phyloP scores from a whole-genome alignment of 2,888 invertebrate genomes.

The Myopa testacea region DNA sequence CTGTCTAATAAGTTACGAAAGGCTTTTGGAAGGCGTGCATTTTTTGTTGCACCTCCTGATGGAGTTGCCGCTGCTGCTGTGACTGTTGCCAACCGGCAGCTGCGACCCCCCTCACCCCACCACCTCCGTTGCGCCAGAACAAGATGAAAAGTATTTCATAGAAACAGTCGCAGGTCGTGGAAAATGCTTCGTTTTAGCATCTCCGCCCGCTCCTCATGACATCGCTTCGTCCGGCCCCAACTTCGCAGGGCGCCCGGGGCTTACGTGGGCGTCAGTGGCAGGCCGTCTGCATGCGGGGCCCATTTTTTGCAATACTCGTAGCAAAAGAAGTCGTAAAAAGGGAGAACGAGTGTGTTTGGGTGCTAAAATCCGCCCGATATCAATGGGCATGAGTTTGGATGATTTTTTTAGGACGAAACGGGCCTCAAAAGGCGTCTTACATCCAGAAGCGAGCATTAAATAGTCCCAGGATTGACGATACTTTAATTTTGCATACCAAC shows the following conservation, averaged over 20 bases:
- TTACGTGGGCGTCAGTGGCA: slow-evolving; percentile 11
- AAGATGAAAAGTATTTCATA: slow-evolving; percentile 13
- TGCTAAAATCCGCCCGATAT: not conserved
- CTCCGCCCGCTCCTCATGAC: slow-evolving; percentile 25
- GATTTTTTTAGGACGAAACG: no score
- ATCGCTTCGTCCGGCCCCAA: slow-evolving; percentile 48
- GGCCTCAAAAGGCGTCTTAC: no score
- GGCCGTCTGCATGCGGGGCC: not conserved
- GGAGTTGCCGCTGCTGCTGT: slow-evolving; percentile 34
- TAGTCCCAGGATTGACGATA: no score
- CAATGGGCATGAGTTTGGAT: no score
- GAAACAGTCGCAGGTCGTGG: not conserved
- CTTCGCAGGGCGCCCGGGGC: slow-evolving; percentile 57
- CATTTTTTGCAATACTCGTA: not conserved
- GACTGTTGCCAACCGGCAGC: slow-evolving; percentile 37
- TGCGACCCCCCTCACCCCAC: slow-evolving; percentile 11
- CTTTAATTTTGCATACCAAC: no score
- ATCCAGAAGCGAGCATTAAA: no score
- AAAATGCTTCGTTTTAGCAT: slow-evolving; percentile 1
- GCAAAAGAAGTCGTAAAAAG: not conserved
- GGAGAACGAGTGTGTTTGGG: not conserved
- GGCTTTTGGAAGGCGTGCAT: slow-evolving; percentile 21
- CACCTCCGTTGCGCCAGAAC: not conserved
- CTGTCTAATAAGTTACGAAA: slow-evolving; percentile 38
- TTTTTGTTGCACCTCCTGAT: slow-evolving; percentile 16